Base-by-base conservation (phyloP, 2,113 vertebrate species). In the Campylorhamphus procurvoides region DNA sequence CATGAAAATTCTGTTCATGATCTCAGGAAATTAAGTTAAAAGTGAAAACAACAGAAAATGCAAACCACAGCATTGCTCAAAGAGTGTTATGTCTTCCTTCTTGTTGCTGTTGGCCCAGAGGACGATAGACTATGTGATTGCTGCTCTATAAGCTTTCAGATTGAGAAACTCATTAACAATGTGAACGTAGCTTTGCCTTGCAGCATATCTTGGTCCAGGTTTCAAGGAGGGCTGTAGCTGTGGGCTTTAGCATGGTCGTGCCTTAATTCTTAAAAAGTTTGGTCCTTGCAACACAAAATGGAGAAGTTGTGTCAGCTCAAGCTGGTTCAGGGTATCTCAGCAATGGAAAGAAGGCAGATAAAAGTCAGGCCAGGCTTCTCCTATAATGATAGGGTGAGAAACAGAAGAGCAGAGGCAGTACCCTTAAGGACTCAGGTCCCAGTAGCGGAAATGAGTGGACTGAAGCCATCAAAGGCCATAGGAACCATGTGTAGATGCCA, bases 71-170 rank as follows among this genome's bases (percentile, higher is more conserved):
- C 39, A 28, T 86, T 92, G 60, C 89, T 93, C 27, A 18, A 47
- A 46, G 66, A 62, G 59, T 67, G 47, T 81, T 86, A 18, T 0
- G 0, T 94, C 72, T 81, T 87, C 59, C 22, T 37, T 77, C 18
- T 90, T 94, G 19, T 90, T 94, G 52, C 84, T 96, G 47, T 89
- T 96, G 89, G 93, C 76, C 80, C 16, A 5, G 23, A 60, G 64
- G 60, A 55, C 0, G 9, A 13, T n/a, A 7, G 6, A 42, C 16
- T 71, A 39, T 86, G 33, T 56, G 64, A 92, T 84, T 16, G 3
- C 68, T 71, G 52, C 73, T 92, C 55, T 84, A 3, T 40, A 84
- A 86, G 13, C 20, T 89, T 84, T 93, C 73, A 37, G 68, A 75
- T 13, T 89, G 80, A 89, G 86, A 92, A 96, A 75, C 69, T 84